Evolutionary conservation across 1,140 invertebrate genomes (phyloP), one percentile per base, ranked within the genome.

Genomic region (Teleogryllus occipitalis): DNA sequence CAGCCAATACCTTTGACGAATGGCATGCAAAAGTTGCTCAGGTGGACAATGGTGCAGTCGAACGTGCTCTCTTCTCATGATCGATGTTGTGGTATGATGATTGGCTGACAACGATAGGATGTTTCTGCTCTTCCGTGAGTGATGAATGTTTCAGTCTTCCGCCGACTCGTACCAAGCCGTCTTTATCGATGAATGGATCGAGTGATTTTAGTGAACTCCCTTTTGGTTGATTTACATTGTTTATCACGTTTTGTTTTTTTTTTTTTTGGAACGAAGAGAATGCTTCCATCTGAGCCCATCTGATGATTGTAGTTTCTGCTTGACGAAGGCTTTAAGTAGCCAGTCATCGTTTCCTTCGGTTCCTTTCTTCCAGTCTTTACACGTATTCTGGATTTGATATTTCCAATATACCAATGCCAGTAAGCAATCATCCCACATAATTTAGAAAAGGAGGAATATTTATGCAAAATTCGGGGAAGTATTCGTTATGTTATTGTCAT

Each of bases 1-100:
- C 27, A 84, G 82, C 85, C 85, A 85, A 78, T 84, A 86, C 76
- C 83, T 82, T 22, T 82, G 22, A 21, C 84, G 27, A 10, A 85
- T 18, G 8, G 81, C 78, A 7, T 81, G 80, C 73, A 82, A 80
- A 15, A 85, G 73, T 2, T 81, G n/a, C 0, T 82, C 83, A 46
- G 83, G 80, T 15, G 83, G 83, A 48, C 80, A 81, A 80, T 87
- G 85, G 18, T 84, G 81, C 77, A 83, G 76, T 80, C 74, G n/a
- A 39, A 74, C 10, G 80, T 86, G 85, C 77, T 82, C 81, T 78
- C 84, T 10, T 6, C 83, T 82, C 49, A 85, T 85, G 8, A 85
- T 73, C 12, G 85, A 49, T 49, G 47, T 78, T 39, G 27, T 39
- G 1, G 5, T 39, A 39, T 39, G 27, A 39, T 39, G 27, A 39